phyloP scores from a whole-genome alignment of 2,888 invertebrate species.

The Drosophila prostipennis region DNA sequence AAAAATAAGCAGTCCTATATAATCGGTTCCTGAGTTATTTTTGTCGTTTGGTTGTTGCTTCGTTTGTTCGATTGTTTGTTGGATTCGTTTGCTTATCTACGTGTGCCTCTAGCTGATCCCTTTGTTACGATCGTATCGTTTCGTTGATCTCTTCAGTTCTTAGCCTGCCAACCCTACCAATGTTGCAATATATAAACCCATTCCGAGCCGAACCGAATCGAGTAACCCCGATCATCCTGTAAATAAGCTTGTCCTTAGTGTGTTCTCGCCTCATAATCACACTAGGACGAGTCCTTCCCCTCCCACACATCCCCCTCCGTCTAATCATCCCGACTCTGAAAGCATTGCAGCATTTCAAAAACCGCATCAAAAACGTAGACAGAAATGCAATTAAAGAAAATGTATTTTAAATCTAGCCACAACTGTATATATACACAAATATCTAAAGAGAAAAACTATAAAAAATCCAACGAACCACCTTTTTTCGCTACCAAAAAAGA shows the following conservation, averaged over 20 bases:
- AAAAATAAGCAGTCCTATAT: slow-evolving; percentile 25
- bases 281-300: slow-evolving; percentile 32
- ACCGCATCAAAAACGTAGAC: slow-evolving; percentile 56
- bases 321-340: slow-evolving; percentile 30
- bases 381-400: slow-evolving; percentile 59
- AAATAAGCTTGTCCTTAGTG: slow-evolving; percentile 75
- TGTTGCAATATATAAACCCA: slow-evolving; percentile 19
- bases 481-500: slow-evolving; percentile 73
- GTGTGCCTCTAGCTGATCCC: slow-evolving; percentile 58
- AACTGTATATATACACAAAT: slow-evolving; percentile 67
- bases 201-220: slow-evolving; percentile 4
- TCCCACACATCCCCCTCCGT: slow-evolving; percentile 1
- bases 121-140: slow-evolving; percentile 34
- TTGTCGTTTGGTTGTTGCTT: slow-evolving; percentile 55
- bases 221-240: slow-evolving; percentile 65
- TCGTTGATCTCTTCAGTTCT: slow-evolving; percentile 24
- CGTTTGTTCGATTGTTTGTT: slow-evolving; percentile 67
- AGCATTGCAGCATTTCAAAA: slow-evolving; percentile 64
- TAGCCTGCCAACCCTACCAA: slow-evolving; percentile 17
- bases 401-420: slow-evolving; percentile 51
- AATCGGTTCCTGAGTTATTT: slow-evolving; percentile 63
- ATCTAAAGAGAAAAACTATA: slow-evolving; percentile 43
- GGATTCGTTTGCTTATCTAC: slow-evolving; percentile 52
- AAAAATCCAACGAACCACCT: slow-evolving; percentile 75
- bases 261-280: slow-evolving; percentile 52